Percentiles rank a stretch among this genome's conserved stretches.
These are phyloP conservation scores for Coleophora flavipennella DNA, from an alignment of 2,888 invertebrate species.

Conservation along the genomic window DNA sequence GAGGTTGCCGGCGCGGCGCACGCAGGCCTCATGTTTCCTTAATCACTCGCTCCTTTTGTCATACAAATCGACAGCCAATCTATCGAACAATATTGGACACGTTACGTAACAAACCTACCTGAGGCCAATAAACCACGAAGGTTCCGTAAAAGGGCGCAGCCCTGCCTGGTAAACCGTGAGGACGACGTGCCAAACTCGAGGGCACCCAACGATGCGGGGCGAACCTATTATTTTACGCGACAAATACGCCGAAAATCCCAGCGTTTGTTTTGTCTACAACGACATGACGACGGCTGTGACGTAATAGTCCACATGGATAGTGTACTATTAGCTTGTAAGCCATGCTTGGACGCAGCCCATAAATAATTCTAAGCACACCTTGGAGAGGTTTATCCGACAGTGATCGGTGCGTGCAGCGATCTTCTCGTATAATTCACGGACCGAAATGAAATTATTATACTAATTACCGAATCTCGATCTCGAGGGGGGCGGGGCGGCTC, in stretches of 20 bases:
- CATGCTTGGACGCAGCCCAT: neutral
- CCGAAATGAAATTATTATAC: constrained; percentile 63
- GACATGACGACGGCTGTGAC: constrained; percentile 3
- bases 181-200: constrained; percentile 25
- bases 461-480: constrained; percentile 62
- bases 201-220: constrained; percentile 25
- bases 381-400: constrained; percentile 19
- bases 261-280: constrained; percentile 42
- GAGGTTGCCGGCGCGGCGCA: constrained; percentile 14
- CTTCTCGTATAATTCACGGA: constrained; percentile 43
- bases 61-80: constrained; percentile 24
- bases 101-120: constrained; percentile 27
- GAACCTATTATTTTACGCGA: constrained; percentile 39
- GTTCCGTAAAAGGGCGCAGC: constrained; percentile 36
- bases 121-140: constrained; percentile 35
- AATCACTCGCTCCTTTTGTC: constrained; percentile 31
- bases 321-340: neutral
- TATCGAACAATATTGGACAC: constrained; percentile 33
- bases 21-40: constrained; percentile 28
- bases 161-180: constrained; percentile 7
- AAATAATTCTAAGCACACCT: constrained; percentile 3
- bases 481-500: constrained; percentile 52
- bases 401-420: constrained; percentile 30
- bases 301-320: neutral
- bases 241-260: constrained; percentile 32